A percentile compares a stretch with the other conserved stretches of the same genome.
phyloP scores from a whole-genome alignment of 30 jellyfish, hydroid and myxozoan species.

The Chironex yamaguchii region DNA sequence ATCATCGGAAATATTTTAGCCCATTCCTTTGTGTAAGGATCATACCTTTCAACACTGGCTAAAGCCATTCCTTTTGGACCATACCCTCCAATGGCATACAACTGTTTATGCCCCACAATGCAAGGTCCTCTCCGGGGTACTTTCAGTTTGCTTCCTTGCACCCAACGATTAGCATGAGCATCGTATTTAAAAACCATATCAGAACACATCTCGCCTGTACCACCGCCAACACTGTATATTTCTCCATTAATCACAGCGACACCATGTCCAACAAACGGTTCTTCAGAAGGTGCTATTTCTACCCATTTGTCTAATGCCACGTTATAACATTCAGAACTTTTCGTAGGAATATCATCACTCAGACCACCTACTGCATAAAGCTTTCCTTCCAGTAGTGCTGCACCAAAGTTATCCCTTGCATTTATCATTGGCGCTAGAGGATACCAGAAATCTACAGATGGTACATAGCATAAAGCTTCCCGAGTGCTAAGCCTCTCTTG shows the following conservation, averaged over 20 bases:
- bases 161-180: constrained; percentile 60
- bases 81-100: constrained; percentile 97
- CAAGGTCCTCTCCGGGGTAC: constrained; percentile 97
- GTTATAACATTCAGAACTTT: constrained; percentile 67
- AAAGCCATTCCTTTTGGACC: constrained; percentile 89
- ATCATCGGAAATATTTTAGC: constrained; percentile 94
- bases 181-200: constrained; percentile 77
- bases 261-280: constrained; percentile 77
- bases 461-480: constrained; percentile 92
- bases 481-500: constrained; percentile 93
- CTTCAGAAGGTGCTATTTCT: constrained; percentile 55
- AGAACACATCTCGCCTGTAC: constrained; percentile 64
- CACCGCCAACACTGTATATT: constrained; percentile 90
- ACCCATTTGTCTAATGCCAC: constrained; percentile 85
- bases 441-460: constrained; percentile 93
- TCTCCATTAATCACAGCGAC: constrained; percentile 88
- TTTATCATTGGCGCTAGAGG: constrained; percentile 88
- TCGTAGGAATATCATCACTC: constrained; percentile 59
- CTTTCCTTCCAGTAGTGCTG: constrained; percentile 56
- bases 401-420: constrained; percentile 67
- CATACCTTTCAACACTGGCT: constrained; percentile 96
- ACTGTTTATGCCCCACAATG: constrained; percentile 83
- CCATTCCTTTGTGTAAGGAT: constrained; percentile 94
- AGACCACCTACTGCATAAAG: constrained; percentile 89
- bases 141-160: constrained; percentile 61